A percentile compares a stretch with the other conserved stretches of the same genome.
phyloP scores from a whole-genome alignment of 2,113 vertebrate genomes.

The Urocitellus parryii region DNA sequence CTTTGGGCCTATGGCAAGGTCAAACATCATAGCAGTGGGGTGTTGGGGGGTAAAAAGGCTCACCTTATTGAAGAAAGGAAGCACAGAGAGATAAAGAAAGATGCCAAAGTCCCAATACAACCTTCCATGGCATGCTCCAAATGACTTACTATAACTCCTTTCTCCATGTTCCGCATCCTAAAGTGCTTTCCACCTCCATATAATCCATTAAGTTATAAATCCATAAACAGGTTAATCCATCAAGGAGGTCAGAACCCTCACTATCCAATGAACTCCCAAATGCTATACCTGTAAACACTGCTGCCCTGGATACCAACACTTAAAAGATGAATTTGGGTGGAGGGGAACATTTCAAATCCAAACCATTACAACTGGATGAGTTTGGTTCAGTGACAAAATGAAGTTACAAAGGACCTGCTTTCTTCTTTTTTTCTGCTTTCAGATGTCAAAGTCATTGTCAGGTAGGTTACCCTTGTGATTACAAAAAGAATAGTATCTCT shows the following conservation, averaged over 20 bases:
- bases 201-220: not conserved
- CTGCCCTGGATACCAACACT: not conserved
- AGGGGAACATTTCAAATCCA: not conserved
- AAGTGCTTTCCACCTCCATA: not conserved
- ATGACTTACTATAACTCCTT: not conserved
- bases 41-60: not conserved
- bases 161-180: not conserved
- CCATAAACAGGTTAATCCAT: not conserved
- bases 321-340: not conserved
- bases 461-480: not conserved
- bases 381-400: not conserved
- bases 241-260: not conserved
- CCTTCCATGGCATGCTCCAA: not conserved
- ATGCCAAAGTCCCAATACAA: not conserved
- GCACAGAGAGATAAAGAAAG: not conserved
- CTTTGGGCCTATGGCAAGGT: not conserved
- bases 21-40: too few species aligned
- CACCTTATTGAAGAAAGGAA: not conserved
- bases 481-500: not conserved
- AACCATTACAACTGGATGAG: not conserved
- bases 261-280: not conserved
- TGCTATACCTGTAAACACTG: not conserved
- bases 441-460: not conserved
- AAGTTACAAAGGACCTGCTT: not conserved
- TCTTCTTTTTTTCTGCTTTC: not conserved